Base-by-base conservation (phyloP, 2,888 invertebrate genomes). In the Encarsia formosa region DNA sequence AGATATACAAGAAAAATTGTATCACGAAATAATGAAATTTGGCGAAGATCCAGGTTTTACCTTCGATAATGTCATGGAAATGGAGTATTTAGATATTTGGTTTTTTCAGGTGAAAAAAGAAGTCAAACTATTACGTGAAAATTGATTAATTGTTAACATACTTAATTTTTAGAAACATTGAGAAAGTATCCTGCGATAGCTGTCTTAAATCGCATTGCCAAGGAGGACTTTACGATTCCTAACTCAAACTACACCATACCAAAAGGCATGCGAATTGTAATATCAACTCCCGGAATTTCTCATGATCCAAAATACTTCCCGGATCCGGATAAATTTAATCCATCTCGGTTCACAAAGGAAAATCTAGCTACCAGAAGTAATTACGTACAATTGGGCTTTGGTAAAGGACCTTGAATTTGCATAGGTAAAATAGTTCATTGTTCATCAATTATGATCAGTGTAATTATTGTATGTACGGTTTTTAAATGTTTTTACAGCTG, bases 61-160 rank as follows among this genome's bases (percentile, higher is more conserved):
- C 8, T 76, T 76, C 53, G 76, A 77, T 5, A 64, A 66, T 13
- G 45, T 76, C 2, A 65, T 68, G 63, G 71, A 73, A 49, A 68
- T 77, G 72, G 61, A 68, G 19, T 77, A 77, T 61, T 61, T 77
- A 49, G 76, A 77, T 51, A 72, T n/a, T n/a, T n/a, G n/a, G n/a
- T n/a, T n/a, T n/a, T n/a, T n/a, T n/a, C n/a, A n/a, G n/a, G n/a
- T n/a, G n/a, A n/a, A n/a, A n/a, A n/a, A n/a, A n/a, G n/a, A n/a
- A n/a, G n/a, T n/a, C n/a, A n/a, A n/a, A n/a, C n/a, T n/a, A n/a
- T n/a, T n/a, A n/a, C n/a, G n/a, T n/a, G n/a, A n/a, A n/a, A n/a
- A n/a, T n/a, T n/a, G n/a, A n/a, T n/a, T n/a, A n/a, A n/a, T n/a
- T n/a, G n/a, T 6, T 26, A 26, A 26, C 26, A 26, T 26, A 26